Conservation (phyloP, 2,113 vertebrate genomes). For the Anguilla japonica region DNA sequence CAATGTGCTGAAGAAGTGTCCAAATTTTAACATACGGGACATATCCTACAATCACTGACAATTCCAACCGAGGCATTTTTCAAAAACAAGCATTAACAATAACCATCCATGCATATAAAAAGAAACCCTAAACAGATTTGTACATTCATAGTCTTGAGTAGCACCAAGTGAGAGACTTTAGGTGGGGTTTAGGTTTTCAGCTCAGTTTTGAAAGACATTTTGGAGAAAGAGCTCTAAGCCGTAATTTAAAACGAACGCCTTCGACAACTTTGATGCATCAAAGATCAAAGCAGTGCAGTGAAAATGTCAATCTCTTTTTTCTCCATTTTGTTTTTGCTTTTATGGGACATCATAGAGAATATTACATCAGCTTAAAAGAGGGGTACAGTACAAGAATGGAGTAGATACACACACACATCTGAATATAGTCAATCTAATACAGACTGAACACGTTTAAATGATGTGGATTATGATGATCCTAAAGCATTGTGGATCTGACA, state of each 20-base stretch:
- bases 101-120: neutral
- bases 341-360: conserved; percentile 24
- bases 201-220: neutral
- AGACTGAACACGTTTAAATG: neutral
- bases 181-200: neutral
- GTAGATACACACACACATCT: neutral
- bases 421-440: neutral
- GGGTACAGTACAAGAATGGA: neutral
- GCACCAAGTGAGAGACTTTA: neutral
- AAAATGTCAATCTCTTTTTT: conserved; percentile 19
- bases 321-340: neutral
- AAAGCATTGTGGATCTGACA: neutral
- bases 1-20: too few species aligned
- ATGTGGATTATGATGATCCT: neutral
- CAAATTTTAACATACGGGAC: too few species aligned
- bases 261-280: conserved; percentile 16
- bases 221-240: neutral
- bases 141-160: neutral
- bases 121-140: neutral
- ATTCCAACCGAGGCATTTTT: neutral
- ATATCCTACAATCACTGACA: neutral
- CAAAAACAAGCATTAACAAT: neutral
- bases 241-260: neutral
- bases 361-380: conserved; percentile 7
- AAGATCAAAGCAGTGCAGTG: conserved; percentile 22